Conservation (phyloP, 2,888 invertebrate species). For the Sesia bembeciformis region DNA sequence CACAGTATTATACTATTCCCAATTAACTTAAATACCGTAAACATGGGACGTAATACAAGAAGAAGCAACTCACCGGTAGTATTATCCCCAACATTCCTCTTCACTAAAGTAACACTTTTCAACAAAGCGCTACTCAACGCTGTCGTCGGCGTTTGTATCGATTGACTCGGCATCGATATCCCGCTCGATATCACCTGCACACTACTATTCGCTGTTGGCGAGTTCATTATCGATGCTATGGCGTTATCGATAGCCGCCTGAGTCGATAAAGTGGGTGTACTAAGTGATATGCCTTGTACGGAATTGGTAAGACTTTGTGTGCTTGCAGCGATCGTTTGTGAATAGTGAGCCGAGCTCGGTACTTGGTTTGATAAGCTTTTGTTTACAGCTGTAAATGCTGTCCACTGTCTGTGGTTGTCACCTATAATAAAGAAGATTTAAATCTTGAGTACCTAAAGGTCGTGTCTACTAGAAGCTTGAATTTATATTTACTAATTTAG, state of each 20-base stretch:
- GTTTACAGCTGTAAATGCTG: slow-evolving; percentile 43
- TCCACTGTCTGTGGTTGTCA: slow-evolving; percentile 58
- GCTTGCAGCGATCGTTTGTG: slow-evolving; percentile 26
- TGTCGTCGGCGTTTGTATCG: slow-evolving; percentile 20
- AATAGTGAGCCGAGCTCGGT: slow-evolving; percentile 35
- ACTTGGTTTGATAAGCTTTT: slow-evolving; percentile 27
- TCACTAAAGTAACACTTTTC: slow-evolving; percentile 62
- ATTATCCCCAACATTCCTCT: slow-evolving; percentile 49
- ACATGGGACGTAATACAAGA: no score
- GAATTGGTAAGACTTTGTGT: slow-evolving; percentile 53
- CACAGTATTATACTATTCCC: no score
- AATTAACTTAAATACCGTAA: no score
- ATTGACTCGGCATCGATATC: slow-evolving; percentile 30
- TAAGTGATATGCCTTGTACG: slow-evolving; percentile 58
- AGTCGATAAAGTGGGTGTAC: slow-evolving; percentile 38
- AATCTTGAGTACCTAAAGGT: neutral
- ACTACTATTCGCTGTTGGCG: slow-evolving; percentile 39
- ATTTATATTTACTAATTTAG: neutral
- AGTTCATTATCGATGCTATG: slow-evolving; percentile 59
- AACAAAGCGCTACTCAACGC: slow-evolving; percentile 39
- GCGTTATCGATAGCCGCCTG: slow-evolving; percentile 58
- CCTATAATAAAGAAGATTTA: slow-evolving; percentile 22
- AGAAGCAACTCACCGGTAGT: slow-evolving; percentile 33
- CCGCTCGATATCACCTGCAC: slow-evolving; percentile 60
- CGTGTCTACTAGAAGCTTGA: neutral